A percentile compares a stretch with the other conserved stretches of the same genome.
Evolutionary conservation across 1,140 invertebrate species (phyloP).

Genomic region (Lethocerus indicus): DNA sequence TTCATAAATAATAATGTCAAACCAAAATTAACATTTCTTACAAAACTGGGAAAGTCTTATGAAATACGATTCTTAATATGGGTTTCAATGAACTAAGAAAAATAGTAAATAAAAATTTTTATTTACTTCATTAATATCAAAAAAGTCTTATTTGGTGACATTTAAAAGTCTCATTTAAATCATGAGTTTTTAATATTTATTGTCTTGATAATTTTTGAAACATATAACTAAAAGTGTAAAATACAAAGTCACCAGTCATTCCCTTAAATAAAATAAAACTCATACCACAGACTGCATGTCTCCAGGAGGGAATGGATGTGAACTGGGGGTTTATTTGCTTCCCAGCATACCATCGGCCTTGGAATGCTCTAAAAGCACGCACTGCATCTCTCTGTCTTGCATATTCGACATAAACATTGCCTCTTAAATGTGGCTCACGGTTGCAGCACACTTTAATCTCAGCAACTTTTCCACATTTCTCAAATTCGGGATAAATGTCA

Average conservation of each 20-base stretch:
- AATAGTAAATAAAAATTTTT: too few species aligned
- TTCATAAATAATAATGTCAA: too few species aligned
- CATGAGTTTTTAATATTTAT: too few species aligned
- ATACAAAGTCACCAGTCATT: conserved; percentile 11
- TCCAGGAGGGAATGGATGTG: conserved; percentile 63
- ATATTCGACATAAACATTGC: conserved; percentile 84
- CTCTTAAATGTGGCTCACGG: conserved; percentile 65
- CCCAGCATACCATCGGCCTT: conserved; percentile 80
- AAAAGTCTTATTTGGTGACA: too few species aligned
- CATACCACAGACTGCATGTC: conserved; percentile 71
- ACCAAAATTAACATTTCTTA: too few species aligned
- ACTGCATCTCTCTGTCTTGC: conserved; percentile 45
- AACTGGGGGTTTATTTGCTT: conserved; percentile 68
- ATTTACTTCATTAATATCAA: too few species aligned
- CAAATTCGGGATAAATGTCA: conserved; percentile 69
- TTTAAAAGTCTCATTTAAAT: too few species aligned
- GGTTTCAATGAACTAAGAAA: too few species aligned
- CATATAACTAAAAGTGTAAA: conserved; percentile 3
- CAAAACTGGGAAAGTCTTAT: too few species aligned
- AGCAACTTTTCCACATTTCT: conserved; percentile 55
- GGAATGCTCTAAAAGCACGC: conserved; percentile 53
- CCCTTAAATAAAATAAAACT: neutral
- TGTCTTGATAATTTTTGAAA: too few species aligned
- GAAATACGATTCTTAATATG: too few species aligned
- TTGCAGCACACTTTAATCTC: conserved; percentile 80